Percentiles rank a stretch among this genome's conserved stretches.
Evolutionary conservation across 2,113 vertebrate species (phyloP).

Genomic region (Monopterus albus): DNA sequence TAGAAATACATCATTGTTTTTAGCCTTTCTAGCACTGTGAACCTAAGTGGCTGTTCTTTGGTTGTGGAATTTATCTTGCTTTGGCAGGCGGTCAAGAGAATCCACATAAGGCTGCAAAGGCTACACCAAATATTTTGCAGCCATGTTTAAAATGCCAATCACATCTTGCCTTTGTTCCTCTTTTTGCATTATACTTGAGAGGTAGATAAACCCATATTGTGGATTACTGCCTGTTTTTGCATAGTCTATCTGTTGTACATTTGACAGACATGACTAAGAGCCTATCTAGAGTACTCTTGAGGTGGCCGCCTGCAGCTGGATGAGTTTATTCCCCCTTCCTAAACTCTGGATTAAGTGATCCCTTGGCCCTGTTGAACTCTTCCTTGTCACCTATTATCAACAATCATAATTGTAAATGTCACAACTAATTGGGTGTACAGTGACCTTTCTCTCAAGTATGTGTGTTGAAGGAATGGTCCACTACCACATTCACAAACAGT

Average conservation of each 20-base stretch:
- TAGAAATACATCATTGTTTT: constrained; percentile 64
- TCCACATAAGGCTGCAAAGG: constrained; percentile 43
- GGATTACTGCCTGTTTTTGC: constrained; percentile 43
- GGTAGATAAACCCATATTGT: constrained; percentile 37
- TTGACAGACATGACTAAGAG: constrained; percentile 56
- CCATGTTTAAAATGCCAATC: constrained; percentile 58
- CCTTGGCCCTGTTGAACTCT: constrained; percentile 50
- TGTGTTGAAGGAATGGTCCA: constrained; percentile 41
- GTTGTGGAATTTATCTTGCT: constrained; percentile 67
- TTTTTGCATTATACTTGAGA: constrained; percentile 49
- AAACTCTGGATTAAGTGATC: constrained; percentile 65
- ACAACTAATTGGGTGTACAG: constrained; percentile 71
- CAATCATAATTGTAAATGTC: constrained; percentile 74
- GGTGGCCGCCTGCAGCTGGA: constrained; percentile 9
- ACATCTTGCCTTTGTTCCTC: constrained; percentile 39
- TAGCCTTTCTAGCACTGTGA: constrained; percentile 62
- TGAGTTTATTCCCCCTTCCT: constrained; percentile 33
- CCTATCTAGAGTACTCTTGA: constrained; percentile 25
- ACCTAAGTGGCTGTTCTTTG: constrained; percentile 58
- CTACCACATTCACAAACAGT: not conserved
- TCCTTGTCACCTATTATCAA: constrained; percentile 66
- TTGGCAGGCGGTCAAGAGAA: constrained; percentile 65
- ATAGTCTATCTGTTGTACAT: constrained; percentile 11
- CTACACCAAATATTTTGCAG: constrained; percentile 43
- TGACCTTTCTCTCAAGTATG: constrained; percentile 72